phyloP scores from a whole-genome alignment of 1,140 invertebrate species.

The Dinoponera quadriceps region DNA sequence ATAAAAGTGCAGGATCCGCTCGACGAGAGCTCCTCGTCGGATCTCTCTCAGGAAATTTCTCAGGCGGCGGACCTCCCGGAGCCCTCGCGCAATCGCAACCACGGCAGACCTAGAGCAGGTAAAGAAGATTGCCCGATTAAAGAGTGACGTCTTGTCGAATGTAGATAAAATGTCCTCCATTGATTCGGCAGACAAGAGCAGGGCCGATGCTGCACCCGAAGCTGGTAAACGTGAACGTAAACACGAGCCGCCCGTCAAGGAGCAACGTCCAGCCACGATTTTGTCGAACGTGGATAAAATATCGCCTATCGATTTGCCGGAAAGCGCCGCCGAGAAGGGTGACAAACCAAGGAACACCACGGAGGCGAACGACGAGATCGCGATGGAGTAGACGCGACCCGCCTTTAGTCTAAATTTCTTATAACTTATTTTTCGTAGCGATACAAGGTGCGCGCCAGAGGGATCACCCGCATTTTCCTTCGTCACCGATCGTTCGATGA shows the following conservation, averaged over 20 bases:
- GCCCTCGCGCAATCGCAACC: conserved; percentile 43
- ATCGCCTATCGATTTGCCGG: not conserved
- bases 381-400: not conserved
- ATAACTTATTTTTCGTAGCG: conserved; percentile 45
- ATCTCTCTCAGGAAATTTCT: not conserved
- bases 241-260: conserved; percentile 35
- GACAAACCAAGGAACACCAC: conserved; percentile 34
- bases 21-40: conserved; percentile 1
- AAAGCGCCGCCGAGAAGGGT: conserved; percentile 28
- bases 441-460: not conserved
- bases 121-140: conserved; percentile 40
- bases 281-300: conserved; percentile 61
- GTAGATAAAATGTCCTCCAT: conserved; percentile 41
- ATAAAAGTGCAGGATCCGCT: conserved; percentile 17
- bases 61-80: conserved; percentile 42
- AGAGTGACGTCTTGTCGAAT: conserved; percentile 49
- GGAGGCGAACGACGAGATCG: conserved; percentile 5
- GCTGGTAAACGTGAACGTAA: not conserved
- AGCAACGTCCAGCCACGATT: conserved; percentile 19
- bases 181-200: conserved; percentile 23
- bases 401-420: not conserved
- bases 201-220: not conserved
- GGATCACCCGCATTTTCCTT: not conserved
- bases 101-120: not conserved
- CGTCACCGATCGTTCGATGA: not conserved